These are phyloP conservation scores for Ladona fulva DNA, from an alignment of 1,140 invertebrate genomes.

Conservation along the genomic window DNA sequence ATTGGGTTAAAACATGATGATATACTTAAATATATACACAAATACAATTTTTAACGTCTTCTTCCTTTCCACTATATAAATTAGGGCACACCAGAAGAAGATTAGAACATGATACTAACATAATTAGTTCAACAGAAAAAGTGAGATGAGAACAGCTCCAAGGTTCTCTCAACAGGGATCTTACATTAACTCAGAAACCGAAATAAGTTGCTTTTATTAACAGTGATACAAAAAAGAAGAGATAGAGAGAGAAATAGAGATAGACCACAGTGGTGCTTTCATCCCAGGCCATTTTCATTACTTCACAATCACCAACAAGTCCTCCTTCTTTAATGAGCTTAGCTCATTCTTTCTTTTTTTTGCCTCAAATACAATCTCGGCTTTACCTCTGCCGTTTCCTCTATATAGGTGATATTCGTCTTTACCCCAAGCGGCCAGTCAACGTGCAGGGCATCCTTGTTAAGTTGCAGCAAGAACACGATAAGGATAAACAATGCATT, in stretches of 20 bases:
- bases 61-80: too few relatives aligned
- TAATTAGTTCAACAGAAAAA: neutral
- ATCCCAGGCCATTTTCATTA: slow-evolving; percentile 15
- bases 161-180: neutral
- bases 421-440: slow-evolving; percentile 89
- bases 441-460: slow-evolving; percentile 92
- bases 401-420: slow-evolving; percentile 87
- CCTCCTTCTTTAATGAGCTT: neutral
- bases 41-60: too few relatives aligned
- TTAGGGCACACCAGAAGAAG: neutral
- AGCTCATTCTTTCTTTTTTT: neutral
- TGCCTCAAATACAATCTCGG: neutral
- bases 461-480: slow-evolving; percentile 95
- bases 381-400: slow-evolving; percentile 76
- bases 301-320: neutral
- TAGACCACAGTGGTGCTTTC: slow-evolving; percentile 17
- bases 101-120: neutral
- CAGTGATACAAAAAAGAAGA: slow-evolving; percentile 15
- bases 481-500: slow-evolving; percentile 98
- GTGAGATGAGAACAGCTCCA: neutral
- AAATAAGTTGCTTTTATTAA: neutral
- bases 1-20: too few relatives aligned
- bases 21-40: too few relatives aligned
- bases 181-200: neutral
- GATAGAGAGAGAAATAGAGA: slow-evolving; percentile 19